Conservation (phyloP, 2,113 vertebrate genomes). For the Sialia sialis region DNA sequence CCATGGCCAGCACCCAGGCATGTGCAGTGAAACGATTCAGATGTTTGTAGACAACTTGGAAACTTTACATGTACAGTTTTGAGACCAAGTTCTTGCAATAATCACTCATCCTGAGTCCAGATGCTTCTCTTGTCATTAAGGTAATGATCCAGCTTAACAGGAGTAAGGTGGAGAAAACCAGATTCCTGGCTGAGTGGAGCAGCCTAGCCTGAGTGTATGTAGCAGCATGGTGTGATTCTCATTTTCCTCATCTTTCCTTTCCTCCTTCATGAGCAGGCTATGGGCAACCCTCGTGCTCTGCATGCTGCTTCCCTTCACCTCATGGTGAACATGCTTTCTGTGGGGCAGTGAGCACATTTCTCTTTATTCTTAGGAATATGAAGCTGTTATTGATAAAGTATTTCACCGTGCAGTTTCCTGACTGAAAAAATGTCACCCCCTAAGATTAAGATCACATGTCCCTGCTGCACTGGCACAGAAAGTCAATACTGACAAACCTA, state of each 20-base stretch:
- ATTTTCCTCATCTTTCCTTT: background rate
- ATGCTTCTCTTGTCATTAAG: background rate
- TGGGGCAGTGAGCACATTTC: background rate
- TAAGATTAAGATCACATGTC: background rate
- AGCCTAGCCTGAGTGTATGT: accelerated
- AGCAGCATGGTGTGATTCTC: accelerated
- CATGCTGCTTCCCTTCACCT: background rate
- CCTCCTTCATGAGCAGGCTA: background rate
- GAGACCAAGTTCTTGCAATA: background rate
- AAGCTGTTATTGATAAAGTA: background rate
- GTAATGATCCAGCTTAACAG: background rate
- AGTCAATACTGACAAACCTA: background rate
- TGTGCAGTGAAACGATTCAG: background rate
- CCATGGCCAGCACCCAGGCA: accelerated
- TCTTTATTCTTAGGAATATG: background rate
- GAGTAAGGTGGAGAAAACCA: background rate
- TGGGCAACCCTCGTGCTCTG: accelerated
- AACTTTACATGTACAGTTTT: background rate
- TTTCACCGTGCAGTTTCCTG: background rate
- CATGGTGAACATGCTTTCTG: background rate
- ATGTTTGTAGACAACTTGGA: background rate
- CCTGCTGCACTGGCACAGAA: background rate
- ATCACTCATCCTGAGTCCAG: background rate
- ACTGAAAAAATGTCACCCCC: background rate
- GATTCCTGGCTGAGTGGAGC: accelerated